Evolutionary conservation across 2,113 vertebrate species (phyloP), one percentile per base, ranked within the genome.

Genomic region (Vulpes ferrilata): DNA sequence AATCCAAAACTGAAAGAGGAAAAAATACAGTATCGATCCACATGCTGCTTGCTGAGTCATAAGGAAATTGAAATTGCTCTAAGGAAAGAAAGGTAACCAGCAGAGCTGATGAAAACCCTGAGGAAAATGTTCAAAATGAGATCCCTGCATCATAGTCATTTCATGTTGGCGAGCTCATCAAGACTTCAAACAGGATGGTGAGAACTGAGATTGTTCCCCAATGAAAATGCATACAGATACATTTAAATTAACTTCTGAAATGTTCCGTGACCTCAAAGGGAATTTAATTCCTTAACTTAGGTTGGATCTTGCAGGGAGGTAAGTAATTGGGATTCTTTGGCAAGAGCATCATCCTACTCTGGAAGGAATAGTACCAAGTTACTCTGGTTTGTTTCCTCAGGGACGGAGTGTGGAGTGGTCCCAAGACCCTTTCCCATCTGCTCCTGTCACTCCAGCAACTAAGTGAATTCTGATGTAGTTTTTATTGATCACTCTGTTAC

Each of bases 11-110:
- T 79, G 20, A 97, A 95, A 84, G 22, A 69, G 76, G 69, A 38
- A 91, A 94, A 95, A 90, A 88, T 93, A 86, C 48, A 95, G 25
- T 97, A 96, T 97, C 0, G 90, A 97, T 96, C 95, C 51, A 82
- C 93, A 81, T 48, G 60, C 88, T 96, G 30, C 80, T 90, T 96
- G 93, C 95, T 94, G 84, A 98, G 92, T 97, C 92, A 98, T 91
- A 98, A 92, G 95, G 90, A 98, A 98, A 97, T 86, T 97, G 90
- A 96, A 96, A 96, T 96, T 96, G 81, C 90, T 92, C 27, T 73
- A 78, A 95, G 94, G 88, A 92, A 95, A 96, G 88, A 95, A 90
- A 91, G 32, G 88, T 85, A 93, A 85, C 73, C 32, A 91, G 83
- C 82, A 71, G 62, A 93, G 57, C 65, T 74, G 59, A 92, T 82